Conservation (phyloP, 2,113 vertebrate genomes). For the Tyrannus savana region DNA sequence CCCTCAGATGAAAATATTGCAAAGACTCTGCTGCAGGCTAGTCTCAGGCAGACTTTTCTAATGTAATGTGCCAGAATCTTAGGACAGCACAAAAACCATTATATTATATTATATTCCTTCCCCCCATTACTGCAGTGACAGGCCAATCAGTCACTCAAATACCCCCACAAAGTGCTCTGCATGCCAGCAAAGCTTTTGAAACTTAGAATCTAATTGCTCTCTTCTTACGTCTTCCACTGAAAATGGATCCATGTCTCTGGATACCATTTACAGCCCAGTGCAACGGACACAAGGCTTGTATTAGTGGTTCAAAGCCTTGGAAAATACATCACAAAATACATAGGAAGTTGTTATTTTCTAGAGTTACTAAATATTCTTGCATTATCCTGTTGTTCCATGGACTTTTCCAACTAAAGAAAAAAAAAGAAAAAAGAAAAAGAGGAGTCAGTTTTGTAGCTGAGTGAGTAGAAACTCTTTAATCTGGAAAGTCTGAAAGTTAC, state of each 20-base stretch:
- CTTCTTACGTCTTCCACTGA: background rate
- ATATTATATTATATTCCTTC: background rate
- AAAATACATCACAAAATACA: constrained; percentile 34
- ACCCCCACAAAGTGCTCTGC: background rate
- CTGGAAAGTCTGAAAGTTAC: background rate
- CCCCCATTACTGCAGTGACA: background rate
- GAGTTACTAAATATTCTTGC: constrained; percentile 17
- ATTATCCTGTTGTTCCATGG: constrained; percentile 17
- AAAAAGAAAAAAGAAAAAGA: background rate
- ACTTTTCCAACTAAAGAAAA: background rate
- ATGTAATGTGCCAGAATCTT: background rate
- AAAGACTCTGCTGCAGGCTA: background rate
- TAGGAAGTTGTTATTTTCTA: constrained; percentile 56
- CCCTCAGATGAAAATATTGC: background rate
- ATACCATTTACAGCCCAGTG: background rate
- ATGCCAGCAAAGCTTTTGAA: constrained; percentile 6
- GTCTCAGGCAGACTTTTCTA: background rate
- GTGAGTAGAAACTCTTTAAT: background rate
- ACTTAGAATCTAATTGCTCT: background rate
- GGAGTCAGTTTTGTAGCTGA: background rate
- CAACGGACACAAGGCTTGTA: background rate
- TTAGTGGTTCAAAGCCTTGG: constrained; percentile 37
- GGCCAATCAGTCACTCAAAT: background rate
- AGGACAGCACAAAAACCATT: background rate
- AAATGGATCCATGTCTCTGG: background rate